Base-by-base conservation (phyloP, 2,888 invertebrate species). In the Lamproptera curius region DNA sequence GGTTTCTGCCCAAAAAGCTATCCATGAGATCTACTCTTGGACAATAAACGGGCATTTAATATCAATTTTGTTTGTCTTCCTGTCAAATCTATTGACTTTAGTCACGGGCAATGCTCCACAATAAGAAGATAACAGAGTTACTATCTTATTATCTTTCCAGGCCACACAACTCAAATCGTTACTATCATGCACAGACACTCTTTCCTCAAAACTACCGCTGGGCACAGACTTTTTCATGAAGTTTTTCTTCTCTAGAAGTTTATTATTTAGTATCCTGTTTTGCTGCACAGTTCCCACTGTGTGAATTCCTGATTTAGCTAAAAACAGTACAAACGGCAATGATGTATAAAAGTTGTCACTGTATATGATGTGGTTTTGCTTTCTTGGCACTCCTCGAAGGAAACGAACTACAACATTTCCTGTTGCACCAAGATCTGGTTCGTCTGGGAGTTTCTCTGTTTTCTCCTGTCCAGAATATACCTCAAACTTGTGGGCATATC, bases 1-100 rank as follows among this genome's bases (percentile, higher is more conserved):
- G n/a, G n/a, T n/a, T n/a, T n/a, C n/a, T n/a, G n/a, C n/a, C n/a
- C n/a, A n/a, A 65, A 62, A 61, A 65, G 45, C 63, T 66, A 57
- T 73, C 67, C 60, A 66, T 60, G 38, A 70, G 61, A 39, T 72
- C 70, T 31, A 68, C 69, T n/a, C n/a, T n/a, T n/a, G n/a, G n/a
- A n/a, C n/a, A n/a, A n/a, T n/a, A n/a, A n/a, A n/a, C n/a, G n/a
- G n/a, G n/a, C n/a, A n/a, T n/a, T n/a, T n/a, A n/a, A n/a, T 64
- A 54, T 64, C 46, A 61, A 61, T 57, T 57, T 65, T 55, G n/a
- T 69, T 68, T 59, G 17, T 62, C 54, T 23, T 46, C 55, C 46
- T 68, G 57, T 67, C 65, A 61, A 46, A 72, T 59, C 67, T 61
- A 49, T 55, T 54, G 39, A 67, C 63, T 57, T 58, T 55, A 47